Conservation (phyloP, 2,888 invertebrate genomes). For the Nowickia ferox region DNA sequence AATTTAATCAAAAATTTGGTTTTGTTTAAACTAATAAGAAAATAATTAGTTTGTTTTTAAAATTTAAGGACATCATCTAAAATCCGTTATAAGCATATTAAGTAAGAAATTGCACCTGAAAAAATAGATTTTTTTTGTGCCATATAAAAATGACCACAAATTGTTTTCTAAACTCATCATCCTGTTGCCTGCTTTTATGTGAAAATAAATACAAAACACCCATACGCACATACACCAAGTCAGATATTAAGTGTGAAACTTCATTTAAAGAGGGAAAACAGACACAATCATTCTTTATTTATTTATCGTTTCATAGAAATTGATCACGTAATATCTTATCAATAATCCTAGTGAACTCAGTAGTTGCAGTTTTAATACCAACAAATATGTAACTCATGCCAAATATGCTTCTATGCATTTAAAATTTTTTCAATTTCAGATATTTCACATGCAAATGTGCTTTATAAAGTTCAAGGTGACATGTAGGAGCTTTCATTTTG, state of each 20-base stretch:
- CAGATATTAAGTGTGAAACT: conserved; percentile 17
- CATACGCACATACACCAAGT: conserved; percentile 1
- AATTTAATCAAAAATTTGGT: too few species aligned
- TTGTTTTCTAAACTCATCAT: conserved; percentile 78
- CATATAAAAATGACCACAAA: conserved; percentile 65
- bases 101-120: conserved; percentile 80
- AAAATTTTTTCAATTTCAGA: too few species aligned
- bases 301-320: not conserved
- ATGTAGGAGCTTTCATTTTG: too few species aligned
- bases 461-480: too few species aligned
- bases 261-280: conserved; percentile 30
- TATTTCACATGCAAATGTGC: too few species aligned
- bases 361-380: too few species aligned
- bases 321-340: too few species aligned
- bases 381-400: too few species aligned
- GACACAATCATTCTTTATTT: conserved; percentile 32
- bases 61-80: conserved; percentile 80
- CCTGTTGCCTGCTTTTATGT: conserved; percentile 75
- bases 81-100: conserved; percentile 81
- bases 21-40: too few species aligned
- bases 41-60: too few species aligned
- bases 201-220: conserved; percentile 11
- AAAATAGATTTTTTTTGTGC: conserved; percentile 81
- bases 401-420: too few species aligned
- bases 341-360: too few species aligned